phyloP scores from a whole-genome alignment of 2,113 vertebrate species.

The Siphamia tubifer region DNA sequence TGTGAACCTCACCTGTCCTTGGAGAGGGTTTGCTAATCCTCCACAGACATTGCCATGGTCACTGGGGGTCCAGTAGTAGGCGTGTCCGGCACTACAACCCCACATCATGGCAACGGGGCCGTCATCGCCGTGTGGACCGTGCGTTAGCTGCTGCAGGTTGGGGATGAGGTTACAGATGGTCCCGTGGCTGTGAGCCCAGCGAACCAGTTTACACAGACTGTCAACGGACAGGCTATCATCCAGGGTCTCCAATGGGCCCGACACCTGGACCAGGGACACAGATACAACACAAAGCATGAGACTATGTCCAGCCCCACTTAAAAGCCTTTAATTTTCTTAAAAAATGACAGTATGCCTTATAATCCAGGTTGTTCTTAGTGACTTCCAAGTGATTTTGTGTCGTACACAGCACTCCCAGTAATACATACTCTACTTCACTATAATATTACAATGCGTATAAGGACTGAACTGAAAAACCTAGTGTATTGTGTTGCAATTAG shows the following conservation, averaged over 20 bases:
- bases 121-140: constrained; percentile 59
- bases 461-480: too few relatives aligned
- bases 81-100: constrained; percentile 89
- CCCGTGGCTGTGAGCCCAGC: constrained; percentile 94
- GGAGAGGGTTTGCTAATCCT: not conserved
- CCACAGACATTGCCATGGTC: not conserved
- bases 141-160: constrained; percentile 86
- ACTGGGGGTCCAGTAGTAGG: constrained; percentile 88
- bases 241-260: constrained; percentile 14
- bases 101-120: constrained; percentile 81
- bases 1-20: constrained; percentile 9
- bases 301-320: too few relatives aligned
- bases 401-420: too few relatives aligned
- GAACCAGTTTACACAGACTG: constrained; percentile 90
- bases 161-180: constrained; percentile 93
- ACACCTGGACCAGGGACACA: not conserved
- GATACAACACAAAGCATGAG: too few relatives aligned
- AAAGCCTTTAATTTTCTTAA: too few relatives aligned
- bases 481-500: too few relatives aligned
- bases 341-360: too few relatives aligned
- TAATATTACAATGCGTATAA: too few relatives aligned
- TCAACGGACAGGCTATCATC: too few relatives aligned
- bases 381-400: too few relatives aligned
- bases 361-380: too few relatives aligned
- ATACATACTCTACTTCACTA: too few relatives aligned